Evolutionary conservation across 2,113 vertebrate genomes (phyloP).

Genomic region (Corythoichthys haematopterus): DNA sequence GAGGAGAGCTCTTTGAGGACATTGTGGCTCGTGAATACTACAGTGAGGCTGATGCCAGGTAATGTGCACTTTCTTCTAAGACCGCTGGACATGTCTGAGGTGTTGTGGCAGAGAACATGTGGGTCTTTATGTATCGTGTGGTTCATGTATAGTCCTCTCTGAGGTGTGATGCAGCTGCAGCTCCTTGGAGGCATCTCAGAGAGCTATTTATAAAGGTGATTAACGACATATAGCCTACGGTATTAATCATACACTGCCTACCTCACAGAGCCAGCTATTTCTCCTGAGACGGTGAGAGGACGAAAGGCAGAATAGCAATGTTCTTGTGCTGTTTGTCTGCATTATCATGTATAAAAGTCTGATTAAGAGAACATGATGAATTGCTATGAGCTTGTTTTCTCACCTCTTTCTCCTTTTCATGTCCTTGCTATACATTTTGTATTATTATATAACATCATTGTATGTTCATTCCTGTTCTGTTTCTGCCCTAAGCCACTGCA

Average conservation of each 20-base stretch:
- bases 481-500: constrained; percentile 70
- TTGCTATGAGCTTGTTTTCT: constrained; percentile 16
- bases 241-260: constrained; percentile 59
- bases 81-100: constrained; percentile 35
- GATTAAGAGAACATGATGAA: constrained; percentile 4
- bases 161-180: constrained; percentile 50
- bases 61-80: constrained; percentile 28
- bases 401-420: not conserved
- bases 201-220: constrained; percentile 71
- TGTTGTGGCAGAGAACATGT: constrained; percentile 6
- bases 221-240: constrained; percentile 47
- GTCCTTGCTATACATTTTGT: not conserved
- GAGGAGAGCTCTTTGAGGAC: constrained; percentile 92
- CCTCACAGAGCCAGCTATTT: constrained; percentile 27
- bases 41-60: constrained; percentile 94
- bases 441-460: not conserved
- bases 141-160: constrained; percentile 47
- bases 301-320: not conserved
- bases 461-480: not conserved
- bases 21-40: constrained; percentile 94
- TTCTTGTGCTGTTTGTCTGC: constrained; percentile 13
- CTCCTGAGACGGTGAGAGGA: constrained; percentile 13
- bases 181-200: constrained; percentile 36
- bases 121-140: constrained; percentile 22
- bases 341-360: constrained; percentile 2